Evolutionary conservation across 2,113 vertebrate genomes (phyloP), one percentile per base, ranked within the genome.

Genomic region (Calidris pygmaea): DNA sequence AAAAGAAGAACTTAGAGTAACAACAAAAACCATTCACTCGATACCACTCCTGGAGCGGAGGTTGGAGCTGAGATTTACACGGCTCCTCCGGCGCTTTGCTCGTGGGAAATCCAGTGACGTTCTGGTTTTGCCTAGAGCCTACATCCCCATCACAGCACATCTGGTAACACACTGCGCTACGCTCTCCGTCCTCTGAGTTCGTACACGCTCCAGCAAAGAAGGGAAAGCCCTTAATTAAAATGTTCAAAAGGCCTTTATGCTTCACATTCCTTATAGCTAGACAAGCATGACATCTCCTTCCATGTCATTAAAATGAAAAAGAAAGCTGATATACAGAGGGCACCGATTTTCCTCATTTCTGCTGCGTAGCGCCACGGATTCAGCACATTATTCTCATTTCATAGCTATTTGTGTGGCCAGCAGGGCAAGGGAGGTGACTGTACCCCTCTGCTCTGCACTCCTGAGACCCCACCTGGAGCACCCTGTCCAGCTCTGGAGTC

Each of bases 21-120:
- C 19, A 65, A 47, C 29, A 22, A 14, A 48, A 73, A 60, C 12
- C 15, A 53, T 19, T 39, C 1, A 10, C 15, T 43, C 67, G 35
- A 34, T 16, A 45, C 30, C 32, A 86, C 7, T 22, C 30, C 48
- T 58, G 14, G 2, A 90, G 32, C 1, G 0, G 76, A 89, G 0
- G 0, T 27, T 43, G n/a, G 50, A 65, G 43, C 18, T 72, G 35
- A 70, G 43, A 77, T 53, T 85, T 62, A 55, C n/a, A 56, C 5
- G 14, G 48, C 12, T 76, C 45, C 39, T 73, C 90, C 23, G 12
- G 21, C 7, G 26, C 32, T 74, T 48, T 9, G n/a, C n/a, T 88
- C n/a, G 35, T 48, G 7, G 1, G 12, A 86, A 58, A 14, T 21
- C 68, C 81, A 26, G 5, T 30, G 89, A 65, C 32, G 50, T 66